Evolutionary conservation across 1,140 invertebrate genomes (phyloP), one percentile per base, ranked within the genome.

Genomic region (Cherax destructor): DNA sequence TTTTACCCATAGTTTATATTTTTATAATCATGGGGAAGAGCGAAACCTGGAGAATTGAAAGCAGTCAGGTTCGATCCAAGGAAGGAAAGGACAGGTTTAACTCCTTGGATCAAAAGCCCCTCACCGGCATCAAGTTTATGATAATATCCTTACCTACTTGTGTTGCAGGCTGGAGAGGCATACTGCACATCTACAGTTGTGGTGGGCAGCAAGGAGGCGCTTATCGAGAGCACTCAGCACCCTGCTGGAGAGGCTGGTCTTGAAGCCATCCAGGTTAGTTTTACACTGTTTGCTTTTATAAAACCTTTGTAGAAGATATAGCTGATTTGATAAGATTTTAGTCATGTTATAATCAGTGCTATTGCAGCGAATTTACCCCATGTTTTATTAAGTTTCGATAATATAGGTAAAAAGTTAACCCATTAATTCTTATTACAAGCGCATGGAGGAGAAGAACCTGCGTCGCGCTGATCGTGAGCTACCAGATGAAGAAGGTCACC

Each of bases 171-270:
- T 78, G 98, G 98, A 13, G 98, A 99, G 95, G 98, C 98, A 1
- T 98, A 98, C 93, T 98, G 98, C 21, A 97, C 97, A 0, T 97
- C 97, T 0, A 98, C 97, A 18, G 96, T 98, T 88, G 97, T 93
- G 11, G 92, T 93, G 79, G 90, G 86, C 65, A 93, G 92, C 59
- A 98, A 98, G 94, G 96, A 97, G 91, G 97, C 96, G 93, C 96
- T 99, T 6, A 98, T 98, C 94, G 97, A 98, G 94, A 96, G 96
- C 85, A 98, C 98, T 0, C 97, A 98, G 94, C 98, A 99, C 96
- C 98, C 98, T 24, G 98, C 98, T 95, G 98, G 98, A 41, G 96
- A 97, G 93, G 97, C 98, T 95, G 98, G 98, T 69, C 95, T 98
- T 74, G 97, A 98, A 94, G 97, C 97, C 89, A 98, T 99, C 94